Conservation (phyloP, 2,888 invertebrate genomes). For the Diaphora mendica region DNA sequence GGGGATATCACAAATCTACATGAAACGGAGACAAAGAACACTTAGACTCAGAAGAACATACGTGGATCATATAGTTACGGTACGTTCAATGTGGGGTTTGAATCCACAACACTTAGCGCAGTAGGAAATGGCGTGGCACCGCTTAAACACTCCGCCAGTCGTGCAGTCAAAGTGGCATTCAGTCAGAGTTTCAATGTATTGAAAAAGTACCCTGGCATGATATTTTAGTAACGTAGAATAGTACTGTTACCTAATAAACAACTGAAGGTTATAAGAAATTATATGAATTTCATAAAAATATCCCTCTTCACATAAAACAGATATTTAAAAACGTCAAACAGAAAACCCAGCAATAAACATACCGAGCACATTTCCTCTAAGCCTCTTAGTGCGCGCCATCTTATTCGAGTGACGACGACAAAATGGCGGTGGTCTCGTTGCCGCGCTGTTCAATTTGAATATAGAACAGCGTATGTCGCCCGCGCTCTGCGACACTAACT, state of each 20-base stretch:
- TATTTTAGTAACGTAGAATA: neutral
- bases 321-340: conserved; percentile 61
- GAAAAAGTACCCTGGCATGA: neutral
- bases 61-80: too few species aligned
- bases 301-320: conserved; percentile 34
- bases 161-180: too few species aligned
- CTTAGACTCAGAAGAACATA: too few species aligned
- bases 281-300: conserved; percentile 2
- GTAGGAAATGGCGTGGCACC: too few species aligned
- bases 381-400: conserved; percentile 76
- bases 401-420: conserved; percentile 75
- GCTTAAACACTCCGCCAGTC: too few species aligned
- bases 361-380: conserved; percentile 68
- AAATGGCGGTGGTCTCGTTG: conserved; percentile 79
- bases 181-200: neutral
- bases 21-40: too few species aligned
- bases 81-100: too few species aligned
- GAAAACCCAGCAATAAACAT: conserved; percentile 58
- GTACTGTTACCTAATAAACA: neutral
- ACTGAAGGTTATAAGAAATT: neutral
- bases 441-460: conserved; percentile 83
- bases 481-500: conserved; percentile 81
- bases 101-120: too few species aligned
- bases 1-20: too few species aligned
- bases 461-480: conserved; percentile 86